Percentiles rank a stretch among this genome's conserved stretches.
These are phyloP conservation scores for Caenorhabditis sulstoni DNA, from an alignment of 2,888 invertebrate genomes.

Conservation along the genomic window DNA sequence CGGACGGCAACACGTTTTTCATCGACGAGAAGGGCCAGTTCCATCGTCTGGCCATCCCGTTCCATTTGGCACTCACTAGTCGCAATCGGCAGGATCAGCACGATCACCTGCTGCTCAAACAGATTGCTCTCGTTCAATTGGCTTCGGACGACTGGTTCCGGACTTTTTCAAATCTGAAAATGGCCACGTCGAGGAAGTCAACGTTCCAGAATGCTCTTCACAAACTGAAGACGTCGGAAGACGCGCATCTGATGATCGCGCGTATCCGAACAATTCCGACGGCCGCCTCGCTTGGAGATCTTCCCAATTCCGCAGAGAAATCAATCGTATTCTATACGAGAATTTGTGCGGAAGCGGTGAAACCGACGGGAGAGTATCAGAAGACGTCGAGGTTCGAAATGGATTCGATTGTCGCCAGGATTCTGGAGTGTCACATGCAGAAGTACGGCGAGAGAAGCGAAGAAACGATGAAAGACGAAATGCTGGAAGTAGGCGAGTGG, in stretches of 20 bases:
- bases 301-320: constrained; percentile 24
- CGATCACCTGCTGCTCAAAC: constrained; percentile 72
- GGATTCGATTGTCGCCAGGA: constrained; percentile 36
- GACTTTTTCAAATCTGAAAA: constrained; percentile 29
- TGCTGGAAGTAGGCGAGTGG: constrained; percentile 51
- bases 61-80: constrained; percentile 72
- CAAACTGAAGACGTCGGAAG: constrained; percentile 19
- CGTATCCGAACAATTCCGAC: constrained; percentile 28
- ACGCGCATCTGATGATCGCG: constrained; percentile 33
- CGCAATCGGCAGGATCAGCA: constrained; percentile 67
- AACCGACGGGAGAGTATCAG: constrained; percentile 7
- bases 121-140: constrained; percentile 31
- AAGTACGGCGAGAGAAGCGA: constrained; percentile 18
- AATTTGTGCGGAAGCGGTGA: constrained; percentile 22
- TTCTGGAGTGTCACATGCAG: constrained; percentile 44
- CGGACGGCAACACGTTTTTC: constrained; percentile 47
- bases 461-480: constrained; percentile 7
- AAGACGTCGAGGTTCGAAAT: constrained; percentile 28
- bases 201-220: constrained; percentile 44
- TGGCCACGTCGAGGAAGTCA: constrained; percentile 30
- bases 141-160: constrained; percentile 30
- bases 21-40: constrained; percentile 62
- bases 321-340: constrained; percentile 37
- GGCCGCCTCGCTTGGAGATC: constrained; percentile 31
- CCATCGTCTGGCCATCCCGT: constrained; percentile 68